Evolutionary conservation across 2,888 invertebrate genomes (phyloP).

Genomic region (Philaethria dido): DNA sequence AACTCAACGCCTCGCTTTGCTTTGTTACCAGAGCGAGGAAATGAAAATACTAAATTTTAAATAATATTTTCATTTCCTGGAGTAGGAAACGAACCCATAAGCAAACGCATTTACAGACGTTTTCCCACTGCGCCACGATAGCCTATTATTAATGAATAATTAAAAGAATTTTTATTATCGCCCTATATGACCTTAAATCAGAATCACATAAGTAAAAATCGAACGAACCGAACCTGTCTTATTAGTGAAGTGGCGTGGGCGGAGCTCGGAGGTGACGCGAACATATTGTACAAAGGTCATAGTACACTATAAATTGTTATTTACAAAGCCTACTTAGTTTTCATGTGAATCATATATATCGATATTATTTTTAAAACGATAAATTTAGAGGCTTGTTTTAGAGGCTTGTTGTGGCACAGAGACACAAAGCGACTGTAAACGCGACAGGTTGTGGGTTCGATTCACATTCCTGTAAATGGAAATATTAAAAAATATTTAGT

Average conservation of each 20-base stretch:
- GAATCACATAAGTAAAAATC: constrained; percentile 19
- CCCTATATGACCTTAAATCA: constrained; percentile 18
- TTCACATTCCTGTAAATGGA: no score
- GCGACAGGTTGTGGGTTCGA: no score
- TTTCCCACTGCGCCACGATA: no score
- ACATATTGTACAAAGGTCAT: constrained; percentile 49
- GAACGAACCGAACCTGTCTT: constrained; percentile 50
- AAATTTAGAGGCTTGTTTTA: not conserved
- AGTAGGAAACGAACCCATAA: no score
- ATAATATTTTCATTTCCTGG: no score
- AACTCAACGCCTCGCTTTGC: no score
- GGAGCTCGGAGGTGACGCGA: constrained; percentile 40
- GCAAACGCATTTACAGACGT: no score
- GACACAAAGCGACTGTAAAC: no score
- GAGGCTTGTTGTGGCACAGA: no score
- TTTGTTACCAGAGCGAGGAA: no score
- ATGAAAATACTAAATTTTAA: no score
- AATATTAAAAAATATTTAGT: no score
- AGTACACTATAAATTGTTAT: constrained; percentile 61
- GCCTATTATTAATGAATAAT: not conserved
- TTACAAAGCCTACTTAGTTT: constrained; percentile 40
- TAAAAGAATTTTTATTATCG: not conserved
- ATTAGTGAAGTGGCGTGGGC: constrained; percentile 53
- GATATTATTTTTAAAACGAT: not conserved
- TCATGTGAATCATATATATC: constrained; percentile 12